Evolutionary conservation across 2,797 vertebrate genomes (phyloP), one percentile per base, ranked within the genome.

Genomic region (Alcedo quadribrachys): DNA sequence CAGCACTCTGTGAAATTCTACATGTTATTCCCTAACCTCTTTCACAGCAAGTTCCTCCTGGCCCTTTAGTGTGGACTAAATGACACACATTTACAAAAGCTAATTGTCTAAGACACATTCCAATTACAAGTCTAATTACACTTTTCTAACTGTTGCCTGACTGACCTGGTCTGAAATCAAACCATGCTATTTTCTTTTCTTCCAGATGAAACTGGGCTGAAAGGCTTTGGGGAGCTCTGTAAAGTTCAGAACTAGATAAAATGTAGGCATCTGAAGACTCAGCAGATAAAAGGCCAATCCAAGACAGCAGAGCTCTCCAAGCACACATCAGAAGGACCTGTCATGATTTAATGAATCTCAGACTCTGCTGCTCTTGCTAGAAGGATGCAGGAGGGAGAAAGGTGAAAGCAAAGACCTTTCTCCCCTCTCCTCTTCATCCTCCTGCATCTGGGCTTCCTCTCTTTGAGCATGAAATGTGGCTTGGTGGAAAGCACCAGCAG

Each of bases 101-200:
- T 75, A 93, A 93, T 89, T 83, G 90, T 73, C 85, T 71, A 33
- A 60, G 67, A 90, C 9, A 6, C 53, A 51, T 58, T 79, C 83
- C 67, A 75, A 89, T 92, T 93, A 94, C 88, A 86, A 76, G 35
- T 53, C 90, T 93, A 84, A 94, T 94, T 89, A 90, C 8, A 48
- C 70, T 90, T 84, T 58, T 69, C 83, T 43, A 42, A 81, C 51
- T 16, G 45, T 8, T 85, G 75, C 85, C 82, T 46, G 73, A 69
- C 46, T 0, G 8, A 69, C 62, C 73, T 6, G 1, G 66, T 42
- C 48, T 68, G 58, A 81, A 86, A 86, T 63, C 81, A 88, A 89
- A 73, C 51, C 30, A 12, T 3, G 33, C 18, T 66, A 46, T 45
- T 78, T 45, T 25, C 63, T 81, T 86, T 58, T 42, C 78, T 68